Conservation (phyloP, 2,113 vertebrate species). For the Galemys pyrenaicus region DNA sequence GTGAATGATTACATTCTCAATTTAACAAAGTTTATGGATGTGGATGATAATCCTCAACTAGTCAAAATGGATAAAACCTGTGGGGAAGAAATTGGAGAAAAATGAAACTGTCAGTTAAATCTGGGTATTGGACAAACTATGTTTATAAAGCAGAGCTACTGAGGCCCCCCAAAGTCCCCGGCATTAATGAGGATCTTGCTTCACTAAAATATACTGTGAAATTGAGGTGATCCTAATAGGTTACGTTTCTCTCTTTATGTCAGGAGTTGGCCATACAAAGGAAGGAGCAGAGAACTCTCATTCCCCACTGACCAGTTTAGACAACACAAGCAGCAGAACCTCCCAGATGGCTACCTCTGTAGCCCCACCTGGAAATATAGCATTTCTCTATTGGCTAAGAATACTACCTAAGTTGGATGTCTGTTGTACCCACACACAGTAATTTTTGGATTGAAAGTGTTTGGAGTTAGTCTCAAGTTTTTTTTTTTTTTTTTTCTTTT, state of each 20-base stretch:
- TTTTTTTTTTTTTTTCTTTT: slow-evolving; percentile 35
- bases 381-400: neutral
- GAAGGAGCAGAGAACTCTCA: neutral
- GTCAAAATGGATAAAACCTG: neutral
- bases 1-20: neutral
- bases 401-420: neutral
- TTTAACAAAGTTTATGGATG: neutral
- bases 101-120: neutral
- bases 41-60: neutral
- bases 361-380: neutral
- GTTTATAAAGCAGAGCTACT: neutral
- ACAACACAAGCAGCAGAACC: neutral
- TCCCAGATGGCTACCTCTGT: neutral
- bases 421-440: neutral
- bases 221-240: neutral
- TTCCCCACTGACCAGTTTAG: neutral
- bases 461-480: neutral
- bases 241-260: slow-evolving; percentile 49
- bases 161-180: neutral
- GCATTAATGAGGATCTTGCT: neutral
- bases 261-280: neutral
- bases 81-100: neutral
- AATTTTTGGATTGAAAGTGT: neutral
- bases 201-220: neutral
- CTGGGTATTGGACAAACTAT: neutral